These are phyloP conservation scores for Struthio camelus DNA, from an alignment of 2,113 vertebrate species.

Conservation along the genomic window DNA sequence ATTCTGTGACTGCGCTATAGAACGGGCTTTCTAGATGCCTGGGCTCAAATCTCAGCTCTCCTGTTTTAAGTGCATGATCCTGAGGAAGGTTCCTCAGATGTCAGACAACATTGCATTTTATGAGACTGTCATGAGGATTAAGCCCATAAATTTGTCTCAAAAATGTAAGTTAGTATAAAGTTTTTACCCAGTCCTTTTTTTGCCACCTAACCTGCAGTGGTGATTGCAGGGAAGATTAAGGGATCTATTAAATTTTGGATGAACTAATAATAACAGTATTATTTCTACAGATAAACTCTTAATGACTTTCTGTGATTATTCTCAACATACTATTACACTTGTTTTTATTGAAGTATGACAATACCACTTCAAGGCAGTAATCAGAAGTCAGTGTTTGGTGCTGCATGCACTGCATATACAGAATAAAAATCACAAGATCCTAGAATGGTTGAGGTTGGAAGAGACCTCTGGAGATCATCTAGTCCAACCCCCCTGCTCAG, in stretches of 20 bases:
- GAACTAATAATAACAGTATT: neutral
- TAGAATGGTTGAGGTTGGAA: no score
- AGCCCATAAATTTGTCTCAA: neutral
- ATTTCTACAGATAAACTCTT: neutral
- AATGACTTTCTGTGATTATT: neutral
- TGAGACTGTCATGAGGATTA: neutral
- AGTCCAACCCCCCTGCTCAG: no score
- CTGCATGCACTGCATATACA: neutral
- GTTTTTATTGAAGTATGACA: neutral
- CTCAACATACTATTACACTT: neutral
- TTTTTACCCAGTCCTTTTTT: neutral
- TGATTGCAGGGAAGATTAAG: neutral
- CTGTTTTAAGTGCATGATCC: neutral
- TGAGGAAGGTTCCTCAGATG: neutral
- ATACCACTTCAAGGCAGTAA: neutral
- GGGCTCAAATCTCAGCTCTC: neutral
- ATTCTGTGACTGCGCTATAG: neutral
- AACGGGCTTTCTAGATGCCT: neutral
- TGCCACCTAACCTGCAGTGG: neutral
- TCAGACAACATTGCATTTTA: neutral
- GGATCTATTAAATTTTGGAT: neutral
- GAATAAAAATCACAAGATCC: no score
- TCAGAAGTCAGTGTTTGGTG: neutral
- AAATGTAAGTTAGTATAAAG: neutral
- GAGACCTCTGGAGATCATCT: no score